These are phyloP conservation scores for Stictonetta naevosa DNA, from an alignment of 2,113 vertebrate genomes.

Conservation along the genomic window DNA sequence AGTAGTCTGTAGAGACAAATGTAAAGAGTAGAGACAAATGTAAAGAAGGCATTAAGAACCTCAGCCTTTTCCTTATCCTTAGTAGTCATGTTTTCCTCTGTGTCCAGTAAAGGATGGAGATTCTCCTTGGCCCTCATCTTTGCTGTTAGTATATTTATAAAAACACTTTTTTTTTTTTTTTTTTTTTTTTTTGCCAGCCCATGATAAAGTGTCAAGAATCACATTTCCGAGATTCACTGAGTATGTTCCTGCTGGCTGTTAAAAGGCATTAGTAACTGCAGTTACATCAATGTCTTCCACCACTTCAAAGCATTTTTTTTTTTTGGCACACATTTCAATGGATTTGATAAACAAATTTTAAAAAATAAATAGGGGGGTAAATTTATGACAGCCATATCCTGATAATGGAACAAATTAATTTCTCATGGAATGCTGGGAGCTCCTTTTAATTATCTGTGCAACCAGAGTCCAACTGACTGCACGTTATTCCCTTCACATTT, in stretches of 20 bases:
- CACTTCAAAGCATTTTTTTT: not conserved
- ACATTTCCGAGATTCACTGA: not conserved
- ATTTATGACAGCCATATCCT: not conserved
- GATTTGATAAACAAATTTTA: not conserved
- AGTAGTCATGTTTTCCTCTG: no score
- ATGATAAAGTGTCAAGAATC: not conserved
- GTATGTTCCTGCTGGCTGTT: not conserved
- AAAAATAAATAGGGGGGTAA: not conserved
- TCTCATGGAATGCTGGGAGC: not conserved
- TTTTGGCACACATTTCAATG: not conserved
- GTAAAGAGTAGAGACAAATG: no score
- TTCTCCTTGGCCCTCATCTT: no score
- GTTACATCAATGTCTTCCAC: not conserved
- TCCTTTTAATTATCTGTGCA: conserved; percentile 15
- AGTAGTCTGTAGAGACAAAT: no score
- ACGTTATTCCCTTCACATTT: not conserved
- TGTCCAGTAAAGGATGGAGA: no score
- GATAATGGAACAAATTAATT: not conserved
- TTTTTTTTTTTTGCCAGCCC: not conserved
- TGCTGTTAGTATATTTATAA: no score
- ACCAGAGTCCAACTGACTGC: not conserved
- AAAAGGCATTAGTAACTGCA: not conserved
- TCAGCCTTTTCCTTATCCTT: no score
- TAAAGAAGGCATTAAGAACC: no score
- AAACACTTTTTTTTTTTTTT: not conserved